Conservation (phyloP, 2,888 invertebrate species). For the Eristalinus aeneus region DNA sequence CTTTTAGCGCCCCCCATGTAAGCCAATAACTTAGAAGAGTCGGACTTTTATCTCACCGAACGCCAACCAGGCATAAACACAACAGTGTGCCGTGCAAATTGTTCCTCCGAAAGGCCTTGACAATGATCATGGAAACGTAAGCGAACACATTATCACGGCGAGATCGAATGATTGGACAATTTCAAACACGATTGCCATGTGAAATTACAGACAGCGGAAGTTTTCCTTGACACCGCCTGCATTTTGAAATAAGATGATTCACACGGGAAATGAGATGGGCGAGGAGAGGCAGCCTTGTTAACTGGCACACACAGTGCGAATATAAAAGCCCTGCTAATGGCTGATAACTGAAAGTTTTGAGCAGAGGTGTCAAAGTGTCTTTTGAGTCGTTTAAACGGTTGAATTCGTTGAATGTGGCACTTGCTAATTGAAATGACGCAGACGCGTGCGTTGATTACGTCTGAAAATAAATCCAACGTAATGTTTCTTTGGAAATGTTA, state of each 20-base stretch:
- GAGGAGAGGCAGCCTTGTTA: not conserved
- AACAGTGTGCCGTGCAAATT: conserved; percentile 3
- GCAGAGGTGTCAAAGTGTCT: conserved; percentile 21
- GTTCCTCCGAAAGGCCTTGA: conserved; percentile 6
- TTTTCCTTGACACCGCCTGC: not conserved
- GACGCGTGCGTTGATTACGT: not conserved
- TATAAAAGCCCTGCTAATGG: not conserved
- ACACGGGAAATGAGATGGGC: not conserved
- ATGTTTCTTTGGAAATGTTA: not conserved
- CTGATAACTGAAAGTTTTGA: conserved; percentile 10
- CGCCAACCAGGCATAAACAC: not conserved
- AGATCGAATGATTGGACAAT: not conserved
- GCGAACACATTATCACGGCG: not conserved
- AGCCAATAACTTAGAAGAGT: not conserved
- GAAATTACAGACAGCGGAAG: not conserved
- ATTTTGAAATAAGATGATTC: not conserved
- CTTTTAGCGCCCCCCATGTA: not conserved
- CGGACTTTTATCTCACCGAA: conserved; percentile 6
- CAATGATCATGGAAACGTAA: conserved; percentile 16
- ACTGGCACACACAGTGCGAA: not conserved
- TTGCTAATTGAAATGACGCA: not conserved
- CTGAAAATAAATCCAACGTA: not conserved
- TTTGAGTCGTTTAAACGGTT: not conserved
- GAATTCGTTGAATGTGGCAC: not conserved
- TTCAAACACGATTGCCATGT: not conserved